phyloP scores from a whole-genome alignment of 1,140 invertebrate genomes.

The Sarcophaga bullata region DNA sequence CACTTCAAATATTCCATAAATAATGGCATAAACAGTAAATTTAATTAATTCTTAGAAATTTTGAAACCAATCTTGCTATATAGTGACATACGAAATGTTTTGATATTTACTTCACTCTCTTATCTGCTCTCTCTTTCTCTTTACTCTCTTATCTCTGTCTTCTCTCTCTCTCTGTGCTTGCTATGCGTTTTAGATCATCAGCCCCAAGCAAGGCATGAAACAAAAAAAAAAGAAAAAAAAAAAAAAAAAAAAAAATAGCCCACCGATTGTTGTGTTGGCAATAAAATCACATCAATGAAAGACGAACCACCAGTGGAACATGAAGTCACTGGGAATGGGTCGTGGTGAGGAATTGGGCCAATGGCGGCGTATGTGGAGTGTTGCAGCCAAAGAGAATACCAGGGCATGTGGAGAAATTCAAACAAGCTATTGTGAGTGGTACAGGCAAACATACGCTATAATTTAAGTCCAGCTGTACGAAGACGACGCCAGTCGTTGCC shows the following conservation, averaged over 20 bases:
- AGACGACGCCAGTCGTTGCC: slow-evolving; percentile 68
- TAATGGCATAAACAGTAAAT: no score
- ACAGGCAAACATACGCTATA: slow-evolving; percentile 70
- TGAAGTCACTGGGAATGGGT: slow-evolving; percentile 67
- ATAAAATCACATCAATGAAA: slow-evolving; percentile 67
- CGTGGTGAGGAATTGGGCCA: slow-evolving; percentile 69
- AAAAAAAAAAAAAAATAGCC: no score
- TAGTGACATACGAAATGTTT: no score
- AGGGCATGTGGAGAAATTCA: slow-evolving; percentile 64
- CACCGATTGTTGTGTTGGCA: slow-evolving; percentile 71
- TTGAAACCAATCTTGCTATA: no score
- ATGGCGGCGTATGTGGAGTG: slow-evolving; percentile 70
- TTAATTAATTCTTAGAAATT: no score
- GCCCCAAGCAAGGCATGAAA: slow-evolving; percentile 52
- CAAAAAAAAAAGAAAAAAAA: no score
- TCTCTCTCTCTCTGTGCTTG: slow-evolving; percentile 10
- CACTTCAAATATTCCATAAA: no score
- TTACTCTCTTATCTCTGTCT: no score
- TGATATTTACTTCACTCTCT: no score
- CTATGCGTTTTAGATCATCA: slow-evolving; percentile 53
- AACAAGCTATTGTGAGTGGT: slow-evolving; percentile 68
- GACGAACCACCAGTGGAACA: slow-evolving; percentile 48
- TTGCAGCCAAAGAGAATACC: slow-evolving; percentile 69
- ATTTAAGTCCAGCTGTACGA: slow-evolving; percentile 67
- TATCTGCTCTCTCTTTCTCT: no score